Evolutionary conservation across 1,140 invertebrate species (phyloP), one percentile per base, ranked within the genome.

Genomic region (Teleopsis dalmanni): DNA sequence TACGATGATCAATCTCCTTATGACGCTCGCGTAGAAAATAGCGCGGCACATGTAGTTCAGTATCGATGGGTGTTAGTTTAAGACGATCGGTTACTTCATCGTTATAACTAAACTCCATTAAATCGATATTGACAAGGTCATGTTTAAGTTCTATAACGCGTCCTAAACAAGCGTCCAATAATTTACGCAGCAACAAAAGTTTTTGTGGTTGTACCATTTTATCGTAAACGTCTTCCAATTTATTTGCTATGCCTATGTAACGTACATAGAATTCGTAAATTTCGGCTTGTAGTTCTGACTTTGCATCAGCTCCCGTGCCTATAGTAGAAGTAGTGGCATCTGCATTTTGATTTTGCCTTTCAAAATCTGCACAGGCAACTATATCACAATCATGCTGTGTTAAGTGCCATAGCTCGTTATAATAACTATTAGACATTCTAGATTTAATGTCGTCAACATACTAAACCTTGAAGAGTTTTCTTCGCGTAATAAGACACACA

Each of bases 181-280:
- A 64, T 52, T 85, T 82, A 37, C 82, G 80, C 0, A 96, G 75
- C 3, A 95, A 72, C 23, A 84, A 60, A 34, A 91, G 73, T 65
- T 96, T 96, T 70, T 97, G 94, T 0, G 93, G 91, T 62, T 97
- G 94, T 22, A 94, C 76, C 47, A 94, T 80, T 73, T 92, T 91
- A 63, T 95, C 91, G 58, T 94, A 90, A 48, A 88, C 88, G 51
- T 80, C 72, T 59, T 90, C 83, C 9, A 97, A 61, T 51, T 80
- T 81, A 47, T 87, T 81, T 10, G 85, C 78, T 1, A 89, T 76
- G 13, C 83, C 71, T 3, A 91, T 85, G 58, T 96, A 96, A 44
- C 84, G 82, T 18, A 69, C 41, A 49, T 67, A 68, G 44, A 68
- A 68, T 29, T 68, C 64, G 35, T 65, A 68, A 8, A 60, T 54